Conservation (phyloP, 2,888 invertebrate genomes). For the Leucoptera coffeella region DNA sequence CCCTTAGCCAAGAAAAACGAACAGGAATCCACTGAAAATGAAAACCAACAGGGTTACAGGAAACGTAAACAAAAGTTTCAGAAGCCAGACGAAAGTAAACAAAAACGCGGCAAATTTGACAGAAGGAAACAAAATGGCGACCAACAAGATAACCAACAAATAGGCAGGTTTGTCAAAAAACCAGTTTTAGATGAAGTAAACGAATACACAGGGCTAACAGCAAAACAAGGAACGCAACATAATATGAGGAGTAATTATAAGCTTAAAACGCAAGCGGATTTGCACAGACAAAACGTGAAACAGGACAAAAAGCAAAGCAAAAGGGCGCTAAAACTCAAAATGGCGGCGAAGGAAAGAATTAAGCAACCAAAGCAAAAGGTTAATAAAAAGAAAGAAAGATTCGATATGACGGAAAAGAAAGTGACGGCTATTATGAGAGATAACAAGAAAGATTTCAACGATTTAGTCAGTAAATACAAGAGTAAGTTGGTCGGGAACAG, state of each 20-base stretch:
- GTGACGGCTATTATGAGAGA: constrained; percentile 11
- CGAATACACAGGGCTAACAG: constrained; percentile 58
- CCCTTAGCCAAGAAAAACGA: constrained; percentile 37
- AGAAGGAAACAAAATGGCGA: constrained; percentile 7
- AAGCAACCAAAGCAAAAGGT: constrained; percentile 51
- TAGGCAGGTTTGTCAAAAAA: constrained; percentile 16
- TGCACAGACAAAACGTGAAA: constrained; percentile 63
- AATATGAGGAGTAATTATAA: constrained; percentile 68
- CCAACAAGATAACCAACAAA: constrained; percentile 9
- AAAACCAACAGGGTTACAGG: constrained; percentile 14
- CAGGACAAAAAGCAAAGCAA: constrained; percentile 61
- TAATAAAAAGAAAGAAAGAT: constrained; percentile 16
- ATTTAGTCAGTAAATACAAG: constrained; percentile 44
- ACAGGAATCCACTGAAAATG: constrained; percentile 11
- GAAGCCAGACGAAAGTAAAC: constrained; percentile 30
- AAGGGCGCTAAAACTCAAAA: constrained; percentile 44
- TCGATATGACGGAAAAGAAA: constrained; percentile 5
- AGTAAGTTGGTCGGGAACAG: constrained; percentile 13
- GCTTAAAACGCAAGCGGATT: constrained; percentile 59
- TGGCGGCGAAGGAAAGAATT: constrained; percentile 46
- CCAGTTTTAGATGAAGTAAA: constrained; percentile 17
- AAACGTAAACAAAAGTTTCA: constrained; percentile 20
- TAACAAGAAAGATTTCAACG: constrained; percentile 33
- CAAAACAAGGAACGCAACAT: constrained; percentile 58
- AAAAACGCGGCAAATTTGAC: constrained; percentile 22